Percentiles rank a stretch among this genome's conserved stretches.
phyloP scores from a whole-genome alignment of 2,888 invertebrate species.

The Phyllotreta striolata region DNA sequence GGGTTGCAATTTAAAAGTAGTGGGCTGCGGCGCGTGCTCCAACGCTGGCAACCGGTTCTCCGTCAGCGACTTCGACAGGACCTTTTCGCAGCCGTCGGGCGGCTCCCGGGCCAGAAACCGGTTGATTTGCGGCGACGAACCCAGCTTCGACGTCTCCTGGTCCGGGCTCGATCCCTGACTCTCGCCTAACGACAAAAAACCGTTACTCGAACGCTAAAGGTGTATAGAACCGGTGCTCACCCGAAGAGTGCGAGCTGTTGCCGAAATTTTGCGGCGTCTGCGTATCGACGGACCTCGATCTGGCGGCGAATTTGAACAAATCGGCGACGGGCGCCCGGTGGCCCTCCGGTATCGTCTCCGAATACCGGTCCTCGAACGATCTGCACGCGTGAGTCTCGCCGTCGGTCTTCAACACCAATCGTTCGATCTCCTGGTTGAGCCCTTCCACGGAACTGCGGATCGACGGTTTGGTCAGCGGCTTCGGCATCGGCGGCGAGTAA shows the following conservation, averaged over 20 bases:
- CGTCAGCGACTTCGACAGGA: constrained; percentile 61
- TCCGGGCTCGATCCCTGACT: constrained; percentile 82
- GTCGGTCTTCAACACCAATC: constrained; percentile 70
- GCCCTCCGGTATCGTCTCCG: constrained; percentile 82
- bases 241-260: constrained; percentile 76
- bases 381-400: constrained; percentile 28
- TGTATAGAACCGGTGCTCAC: no score
- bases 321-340: constrained; percentile 86
- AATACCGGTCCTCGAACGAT: constrained; percentile 49
- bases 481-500: constrained; percentile 62
- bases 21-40: constrained; percentile 64
- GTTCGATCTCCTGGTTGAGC: constrained; percentile 86
- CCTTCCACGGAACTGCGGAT: constrained; percentile 87
- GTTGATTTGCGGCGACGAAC: constrained; percentile 86
- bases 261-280: constrained; percentile 77
- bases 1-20: constrained; percentile 79
- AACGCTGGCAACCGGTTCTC: constrained; percentile 52
- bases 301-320: constrained; percentile 61
- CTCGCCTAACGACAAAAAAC: constrained; percentile 63
- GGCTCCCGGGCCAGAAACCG: constrained; percentile 86
- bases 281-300: constrained; percentile 77
- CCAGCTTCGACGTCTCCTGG: constrained; percentile 73
- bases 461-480: constrained; percentile 69
- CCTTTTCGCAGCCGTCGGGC: constrained; percentile 90
- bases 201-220: constrained; percentile 3